phyloP scores from a whole-genome alignment of 1,140 invertebrate genomes.

The Belonocnema kinseyi region DNA sequence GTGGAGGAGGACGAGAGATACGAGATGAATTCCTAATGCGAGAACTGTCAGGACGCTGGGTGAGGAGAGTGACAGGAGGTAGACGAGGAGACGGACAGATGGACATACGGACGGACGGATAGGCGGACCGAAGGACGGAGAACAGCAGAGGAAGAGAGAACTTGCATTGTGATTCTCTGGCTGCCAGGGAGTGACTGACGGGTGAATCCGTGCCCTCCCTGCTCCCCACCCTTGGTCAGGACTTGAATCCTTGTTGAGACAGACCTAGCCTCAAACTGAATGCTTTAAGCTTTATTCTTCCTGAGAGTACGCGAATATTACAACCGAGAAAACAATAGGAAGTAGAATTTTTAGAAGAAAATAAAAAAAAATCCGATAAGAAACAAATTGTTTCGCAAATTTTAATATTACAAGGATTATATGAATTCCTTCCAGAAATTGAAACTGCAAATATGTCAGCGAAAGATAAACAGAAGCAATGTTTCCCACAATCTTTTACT shows the following conservation, averaged over 20 bases:
- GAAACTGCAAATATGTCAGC: not conserved
- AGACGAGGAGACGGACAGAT: conserved; percentile 60
- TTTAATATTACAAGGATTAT: too few relatives aligned
- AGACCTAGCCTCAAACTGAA: conserved; percentile 35
- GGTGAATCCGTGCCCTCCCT: conserved; percentile 70
- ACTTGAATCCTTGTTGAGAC: conserved; percentile 48
- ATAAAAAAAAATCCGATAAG: too few relatives aligned
- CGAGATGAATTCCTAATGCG: conserved; percentile 72
- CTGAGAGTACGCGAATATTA: not conserved
- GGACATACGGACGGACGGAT: conserved; percentile 58
- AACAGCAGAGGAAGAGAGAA: conserved; percentile 51
- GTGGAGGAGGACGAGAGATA: conserved; percentile 47
- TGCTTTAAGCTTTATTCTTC: conserved; percentile 10
- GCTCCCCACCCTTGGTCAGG: conserved; percentile 38
- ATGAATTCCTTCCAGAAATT: too few relatives aligned
- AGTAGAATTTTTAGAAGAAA: not conserved
- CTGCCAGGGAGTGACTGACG: conserved; percentile 73
- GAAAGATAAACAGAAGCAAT: not conserved
- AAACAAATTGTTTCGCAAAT: too few relatives aligned
- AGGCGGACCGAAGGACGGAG: conserved; percentile 53
- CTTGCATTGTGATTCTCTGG: conserved; percentile 74
- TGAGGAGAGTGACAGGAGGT: conserved; percentile 62
- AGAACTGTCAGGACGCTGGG: conserved; percentile 60
- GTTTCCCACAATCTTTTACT: not conserved
- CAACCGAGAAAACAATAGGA: conserved; percentile 1